Conservation (phyloP, 1,140 invertebrate genomes). For the Diabrotica virgifera region DNA sequence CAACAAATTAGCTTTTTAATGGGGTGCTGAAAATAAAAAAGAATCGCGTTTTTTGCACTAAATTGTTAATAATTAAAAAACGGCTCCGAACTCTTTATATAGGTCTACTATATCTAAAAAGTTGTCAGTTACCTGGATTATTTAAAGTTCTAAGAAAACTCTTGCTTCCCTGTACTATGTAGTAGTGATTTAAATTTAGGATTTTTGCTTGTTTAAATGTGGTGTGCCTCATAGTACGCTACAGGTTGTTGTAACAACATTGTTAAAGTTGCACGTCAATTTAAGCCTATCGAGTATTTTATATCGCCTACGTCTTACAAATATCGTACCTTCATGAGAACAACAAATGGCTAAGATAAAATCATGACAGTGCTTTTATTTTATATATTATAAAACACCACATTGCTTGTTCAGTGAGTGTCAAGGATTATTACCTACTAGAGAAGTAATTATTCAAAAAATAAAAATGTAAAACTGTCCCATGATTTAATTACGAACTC, state of each 20-base stretch:
- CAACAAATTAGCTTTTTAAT: no score
- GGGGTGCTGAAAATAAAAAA: no score
- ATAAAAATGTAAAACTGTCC: background rate
- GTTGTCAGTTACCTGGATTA: no score
- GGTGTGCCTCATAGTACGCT: background rate
- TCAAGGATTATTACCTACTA: background rate
- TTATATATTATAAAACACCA: background rate
- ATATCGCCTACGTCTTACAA: background rate
- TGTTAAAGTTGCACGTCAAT: background rate
- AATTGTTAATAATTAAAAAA: no score
- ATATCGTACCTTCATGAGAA: background rate
- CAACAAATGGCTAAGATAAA: constrained; percentile 3
- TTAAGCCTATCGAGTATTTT: background rate
- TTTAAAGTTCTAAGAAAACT: no score
- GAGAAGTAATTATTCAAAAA: background rate
- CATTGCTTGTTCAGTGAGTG: background rate
- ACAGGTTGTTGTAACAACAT: background rate
- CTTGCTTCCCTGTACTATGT: no score
- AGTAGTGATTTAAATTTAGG: no score
- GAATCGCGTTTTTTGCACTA: no score
- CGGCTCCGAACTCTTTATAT: no score
- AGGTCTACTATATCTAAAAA: no score
- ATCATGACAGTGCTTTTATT: constrained; percentile 2
- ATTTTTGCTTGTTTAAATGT: background rate
- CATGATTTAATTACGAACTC: no score